Evolutionary conservation across 2,888 invertebrate species (phyloP), one percentile per base, ranked within the genome.

Genomic region (Minunthozetes semirufus): DNA sequence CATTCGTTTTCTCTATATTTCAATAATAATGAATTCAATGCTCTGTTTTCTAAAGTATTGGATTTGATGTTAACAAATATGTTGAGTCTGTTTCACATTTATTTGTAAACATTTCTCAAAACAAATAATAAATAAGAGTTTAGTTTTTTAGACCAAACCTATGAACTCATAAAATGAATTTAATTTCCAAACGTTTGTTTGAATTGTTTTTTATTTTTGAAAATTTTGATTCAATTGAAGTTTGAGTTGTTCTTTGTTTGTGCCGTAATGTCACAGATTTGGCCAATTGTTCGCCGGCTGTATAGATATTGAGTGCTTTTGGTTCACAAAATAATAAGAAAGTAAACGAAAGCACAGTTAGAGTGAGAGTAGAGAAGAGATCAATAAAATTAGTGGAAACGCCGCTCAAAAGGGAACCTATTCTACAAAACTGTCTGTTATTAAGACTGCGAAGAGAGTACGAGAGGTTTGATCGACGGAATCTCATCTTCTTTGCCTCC

Each of bases 371-470:
- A 25, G 29, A 25, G 56, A 19, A 50, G 4, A 59, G 63, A 63
- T 63, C 63, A 63, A 63, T 63, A 63, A 63, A 63, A 63, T 63
- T 63, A 63, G 63, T 63, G 17, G 33, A 63, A 61, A 63, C 33
- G 63, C 63, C 63, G 63, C 63, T 63, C 63, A 63, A 33, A 63
- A 63, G 63, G 63, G 33, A 63, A 63, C 19, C 63, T n/a, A 63
- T 63, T n/a, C 38, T 63, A 33, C n/a, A 63, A 33, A 63, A 56
- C 56, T 56, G 33, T 63, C 17, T 63, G 63, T 27, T 63, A 63
- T 63, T 63, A 63, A 38, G 63, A 63, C n/a, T 17, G 63, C 17
- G 33, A 22, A 63, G 63, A 63, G 63, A 33, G 29, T 59, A 25
- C 15, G 13, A 59, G 22, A 22, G 25, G 8, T 59, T 22, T 25